These are phyloP conservation scores for Microplitis manilae DNA, from an alignment of 2,888 invertebrate genomes.

Conservation along the genomic window DNA sequence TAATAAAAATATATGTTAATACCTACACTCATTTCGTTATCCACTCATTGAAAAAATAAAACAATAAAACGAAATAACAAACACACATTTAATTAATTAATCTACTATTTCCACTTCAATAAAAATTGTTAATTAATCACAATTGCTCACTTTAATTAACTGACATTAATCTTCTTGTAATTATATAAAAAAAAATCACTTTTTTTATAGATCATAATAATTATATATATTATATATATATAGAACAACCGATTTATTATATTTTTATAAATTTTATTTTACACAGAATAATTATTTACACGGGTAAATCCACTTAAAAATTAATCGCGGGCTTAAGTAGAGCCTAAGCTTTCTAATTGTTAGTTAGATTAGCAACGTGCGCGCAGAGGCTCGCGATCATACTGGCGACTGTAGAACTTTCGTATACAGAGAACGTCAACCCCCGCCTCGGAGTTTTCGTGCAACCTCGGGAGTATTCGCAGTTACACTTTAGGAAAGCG, in stretches of 20 bases:
- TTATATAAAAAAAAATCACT: background rate
- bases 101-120: background rate
- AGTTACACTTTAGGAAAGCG: constrained; percentile 24
- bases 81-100: background rate
- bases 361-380: constrained; percentile 51
- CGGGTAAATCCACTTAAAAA: background rate
- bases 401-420: constrained; percentile 57
- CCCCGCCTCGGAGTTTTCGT: constrained; percentile 51
- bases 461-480: constrained; percentile 61
- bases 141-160: background rate
- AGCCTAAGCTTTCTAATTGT: background rate
- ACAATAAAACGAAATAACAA: background rate
- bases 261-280: background rate
- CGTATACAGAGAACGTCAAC: constrained; percentile 24
- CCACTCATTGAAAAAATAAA: background rate
- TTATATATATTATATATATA: too few relatives aligned
- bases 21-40: background rate
- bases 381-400: constrained; percentile 64
- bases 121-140: background rate
- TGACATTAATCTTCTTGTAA: background rate
- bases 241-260: too few relatives aligned
- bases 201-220: background rate
- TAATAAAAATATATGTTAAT: background rate
- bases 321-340: background rate
- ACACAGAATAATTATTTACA: background rate